Conservation (phyloP, 2,113 vertebrate species). For the Sisor rabdophorus region DNA sequence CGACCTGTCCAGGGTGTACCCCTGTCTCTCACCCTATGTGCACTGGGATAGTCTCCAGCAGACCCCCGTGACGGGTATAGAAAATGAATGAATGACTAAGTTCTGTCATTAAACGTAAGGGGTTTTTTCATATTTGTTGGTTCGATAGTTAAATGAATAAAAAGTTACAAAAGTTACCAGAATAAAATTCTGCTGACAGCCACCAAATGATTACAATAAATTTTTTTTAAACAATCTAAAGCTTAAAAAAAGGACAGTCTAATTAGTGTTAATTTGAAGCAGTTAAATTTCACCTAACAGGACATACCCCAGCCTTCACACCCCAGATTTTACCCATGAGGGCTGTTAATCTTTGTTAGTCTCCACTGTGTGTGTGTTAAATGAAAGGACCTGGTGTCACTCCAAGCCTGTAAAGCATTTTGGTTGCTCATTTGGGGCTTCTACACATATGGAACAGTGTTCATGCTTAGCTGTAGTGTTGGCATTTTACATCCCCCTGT, state of each 20-base stretch:
- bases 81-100: too few relatives aligned
- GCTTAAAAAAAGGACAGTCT: not conserved
- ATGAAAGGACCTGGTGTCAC: not conserved
- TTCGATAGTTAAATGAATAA: too few relatives aligned
- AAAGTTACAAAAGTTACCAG: too few relatives aligned
- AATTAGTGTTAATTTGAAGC: not conserved
- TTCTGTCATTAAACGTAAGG: too few relatives aligned
- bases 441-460: slow-evolving; percentile 26
- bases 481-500: not conserved
- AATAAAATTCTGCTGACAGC: too few relatives aligned
- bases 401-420: not conserved
- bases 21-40: too few relatives aligned
- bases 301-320: slow-evolving; percentile 1
- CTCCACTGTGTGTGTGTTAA: not conserved
- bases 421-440: slow-evolving; percentile 20
- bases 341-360: not conserved
- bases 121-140: too few relatives aligned
- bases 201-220: too few relatives aligned
- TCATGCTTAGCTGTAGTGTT: slow-evolving; percentile 30
- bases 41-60: too few relatives aligned
- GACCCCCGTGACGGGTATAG: too few relatives aligned
- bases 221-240: not conserved
- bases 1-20: too few relatives aligned
- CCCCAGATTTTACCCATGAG: not conserved
- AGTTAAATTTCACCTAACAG: not conserved